These are phyloP conservation scores for Drosophila mercatorum DNA, from an alignment of 2,888 invertebrate species.

Conservation along the genomic window DNA sequence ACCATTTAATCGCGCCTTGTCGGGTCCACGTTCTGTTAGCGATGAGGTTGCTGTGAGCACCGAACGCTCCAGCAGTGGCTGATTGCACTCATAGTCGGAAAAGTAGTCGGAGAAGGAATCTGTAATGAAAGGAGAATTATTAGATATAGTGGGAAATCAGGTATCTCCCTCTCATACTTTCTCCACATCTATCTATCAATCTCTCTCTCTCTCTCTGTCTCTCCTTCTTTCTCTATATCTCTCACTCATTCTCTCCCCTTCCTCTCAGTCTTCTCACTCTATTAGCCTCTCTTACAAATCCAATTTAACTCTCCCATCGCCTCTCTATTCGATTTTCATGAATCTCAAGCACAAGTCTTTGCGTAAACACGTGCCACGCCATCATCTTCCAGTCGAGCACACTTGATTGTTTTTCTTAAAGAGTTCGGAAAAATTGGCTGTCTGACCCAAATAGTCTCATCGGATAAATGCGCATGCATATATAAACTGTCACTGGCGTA, in stretches of 20 bases:
- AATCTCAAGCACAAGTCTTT: neutral
- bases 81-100: slow-evolving; percentile 91
- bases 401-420: slow-evolving; percentile 11
- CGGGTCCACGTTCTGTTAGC: slow-evolving; percentile 92
- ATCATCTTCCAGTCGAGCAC: slow-evolving; percentile 7
- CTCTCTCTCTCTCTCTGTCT: neutral
- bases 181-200: neutral
- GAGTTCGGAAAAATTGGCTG: slow-evolving; percentile 22
- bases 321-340: slow-evolving; percentile 1
- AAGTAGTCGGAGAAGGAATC: slow-evolving; percentile 83
- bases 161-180: neutral
- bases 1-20: slow-evolving; percentile 94
- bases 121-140: slow-evolving; percentile 43
- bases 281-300: no score
- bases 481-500: slow-evolving; percentile 59
- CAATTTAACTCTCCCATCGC: neutral
- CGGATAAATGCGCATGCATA: slow-evolving; percentile 21
- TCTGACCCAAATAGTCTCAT: slow-evolving; percentile 54
- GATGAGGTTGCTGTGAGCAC: slow-evolving; percentile 92
- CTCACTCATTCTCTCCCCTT: no score
- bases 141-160: neutral
- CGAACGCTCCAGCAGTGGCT: slow-evolving; percentile 90
- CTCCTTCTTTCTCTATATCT: no score
- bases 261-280: no score
- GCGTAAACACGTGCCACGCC: neutral